Base-by-base conservation (phyloP, 2,113 vertebrate genomes). In the Osmerus mordax region DNA sequence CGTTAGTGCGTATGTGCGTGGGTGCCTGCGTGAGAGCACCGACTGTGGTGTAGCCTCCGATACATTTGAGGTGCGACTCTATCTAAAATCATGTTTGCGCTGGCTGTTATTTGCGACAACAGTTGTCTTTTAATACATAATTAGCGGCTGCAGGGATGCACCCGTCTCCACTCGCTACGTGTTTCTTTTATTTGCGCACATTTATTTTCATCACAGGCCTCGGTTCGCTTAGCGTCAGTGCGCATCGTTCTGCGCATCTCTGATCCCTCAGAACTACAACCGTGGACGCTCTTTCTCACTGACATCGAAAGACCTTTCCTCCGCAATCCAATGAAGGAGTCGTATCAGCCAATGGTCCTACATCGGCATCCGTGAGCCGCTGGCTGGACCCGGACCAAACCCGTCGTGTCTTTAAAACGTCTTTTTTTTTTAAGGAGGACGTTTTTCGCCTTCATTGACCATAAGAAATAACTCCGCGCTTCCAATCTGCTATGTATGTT, bases 211-310 rank as follows among this genome's bases (percentile, higher is more conserved):
- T 79, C 84, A 70, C 47, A 65, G 78, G 18, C 73, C 82, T 80
- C 76, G 73, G 74, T 73, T 65, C 77, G 12, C 68, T 21, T 69
- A 62, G 84, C 78, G 84, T 72, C 78, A 81, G 80, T 86, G 90
- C 89, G 89, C 89, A 89, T 88, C 81, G 73, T 3, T 79, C 74
- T 89, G 88, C 89, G 90, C 90, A 91, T 87, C 85, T 89, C 72
- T 85, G 89, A 89, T 75, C 86, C 88, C 82, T 77, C 68, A 65
- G 67, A 89, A 88, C 69, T 72, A 77, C 84, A 72, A 32, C 83
- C 28, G 84, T 86, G 86, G 85, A 84, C 86, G 74, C 85, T 54
- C 32, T 3, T 13, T 83, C 88, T 78, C 79, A 74, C 81, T 83
- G 86, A 84, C 88, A 89, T 72, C 86, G 82, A 70, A 74, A 75